Evolutionary conservation across 2,888 invertebrate species (phyloP).

Genomic region (Cerceris ruficornis): DNA sequence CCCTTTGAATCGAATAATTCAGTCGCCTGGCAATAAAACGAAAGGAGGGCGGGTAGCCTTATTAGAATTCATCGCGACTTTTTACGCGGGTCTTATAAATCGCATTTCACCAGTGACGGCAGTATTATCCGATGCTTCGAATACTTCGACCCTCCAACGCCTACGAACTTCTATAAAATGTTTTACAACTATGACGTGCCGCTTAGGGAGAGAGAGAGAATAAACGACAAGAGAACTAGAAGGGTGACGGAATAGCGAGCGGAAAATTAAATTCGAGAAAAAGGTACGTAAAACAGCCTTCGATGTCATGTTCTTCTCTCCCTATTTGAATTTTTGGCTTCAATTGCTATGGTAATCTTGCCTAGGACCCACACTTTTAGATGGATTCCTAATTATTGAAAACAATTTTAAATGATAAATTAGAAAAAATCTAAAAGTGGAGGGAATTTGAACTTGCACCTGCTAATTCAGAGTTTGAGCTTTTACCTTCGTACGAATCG

Average conservation of each 20-base stretch:
- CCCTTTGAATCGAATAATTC: too few relatives aligned
- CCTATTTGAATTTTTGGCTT: not conserved
- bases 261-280: slow-evolving; percentile 51
- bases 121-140: slow-evolving; percentile 41
- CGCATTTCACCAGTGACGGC: slow-evolving; percentile 18
- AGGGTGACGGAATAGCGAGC: slow-evolving; percentile 4
- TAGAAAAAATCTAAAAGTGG: too few relatives aligned
- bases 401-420: too few relatives aligned
- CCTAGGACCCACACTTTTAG: too few relatives aligned
- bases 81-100: slow-evolving; percentile 31
- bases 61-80: slow-evolving; percentile 47
- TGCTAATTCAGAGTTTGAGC: too few relatives aligned
- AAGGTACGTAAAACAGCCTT: not conserved
- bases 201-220: not conserved
- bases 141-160: slow-evolving; percentile 29
- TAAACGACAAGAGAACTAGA: not conserved
- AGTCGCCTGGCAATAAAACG: not conserved
- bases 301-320: not conserved
- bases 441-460: too few relatives aligned
- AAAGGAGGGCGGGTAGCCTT: not conserved
- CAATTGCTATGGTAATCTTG: not conserved
- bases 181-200: slow-evolving; percentile 53
- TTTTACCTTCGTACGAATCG: too few relatives aligned
- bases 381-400: too few relatives aligned
- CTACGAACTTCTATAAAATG: slow-evolving; percentile 51